A percentile compares a stretch with the other conserved stretches of the same genome.
phyloP scores from a whole-genome alignment of 2,888 invertebrate species.

The Dryococelus australis region DNA sequence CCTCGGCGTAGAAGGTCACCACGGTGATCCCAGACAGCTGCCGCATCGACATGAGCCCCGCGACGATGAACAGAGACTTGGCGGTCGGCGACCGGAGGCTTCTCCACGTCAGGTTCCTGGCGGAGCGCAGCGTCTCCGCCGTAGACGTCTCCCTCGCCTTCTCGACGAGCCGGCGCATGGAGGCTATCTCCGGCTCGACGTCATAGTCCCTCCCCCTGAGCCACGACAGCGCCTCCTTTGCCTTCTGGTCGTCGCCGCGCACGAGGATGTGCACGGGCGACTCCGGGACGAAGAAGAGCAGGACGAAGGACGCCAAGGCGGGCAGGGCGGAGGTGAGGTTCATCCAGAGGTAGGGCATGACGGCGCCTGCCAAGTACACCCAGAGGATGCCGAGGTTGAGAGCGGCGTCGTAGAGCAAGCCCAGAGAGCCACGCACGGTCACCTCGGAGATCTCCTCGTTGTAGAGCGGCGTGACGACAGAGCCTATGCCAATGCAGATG shows the following conservation, averaged over 20 bases:
- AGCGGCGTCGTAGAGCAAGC: slow-evolving; percentile 57
- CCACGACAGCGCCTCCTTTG: slow-evolving; percentile 69
- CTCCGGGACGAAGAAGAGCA: slow-evolving; percentile 77
- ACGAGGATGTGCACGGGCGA: slow-evolving; percentile 76
- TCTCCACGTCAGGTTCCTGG: not conserved
- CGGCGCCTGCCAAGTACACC: slow-evolving; percentile 76
- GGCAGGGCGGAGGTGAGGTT: slow-evolving; percentile 72
- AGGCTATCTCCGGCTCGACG: not conserved
- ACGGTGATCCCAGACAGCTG: slow-evolving; percentile 86
- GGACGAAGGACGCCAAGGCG: slow-evolving; percentile 69
- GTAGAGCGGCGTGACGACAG: slow-evolving; percentile 83
- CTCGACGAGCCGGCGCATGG: slow-evolving; percentile 8
- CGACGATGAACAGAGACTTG: slow-evolving; percentile 73
- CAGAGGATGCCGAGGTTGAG: slow-evolving; percentile 73
- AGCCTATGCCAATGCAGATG: slow-evolving; percentile 71
- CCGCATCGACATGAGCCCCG: slow-evolving; percentile 85
- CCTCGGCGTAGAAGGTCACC: slow-evolving; percentile 80
- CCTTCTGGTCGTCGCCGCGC: slow-evolving; percentile 61
- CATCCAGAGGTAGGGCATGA: slow-evolving; percentile 73
- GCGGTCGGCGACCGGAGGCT: slow-evolving; percentile 25
- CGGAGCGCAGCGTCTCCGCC: slow-evolving; percentile 50
- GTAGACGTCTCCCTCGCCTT: not conserved
- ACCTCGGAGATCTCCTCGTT: slow-evolving; percentile 78
- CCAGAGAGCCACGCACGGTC: slow-evolving; percentile 58
- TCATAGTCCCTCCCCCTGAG: slow-evolving; percentile 67